phyloP scores from a whole-genome alignment of 2,888 invertebrate genomes.

The Choreutis nemorana region DNA sequence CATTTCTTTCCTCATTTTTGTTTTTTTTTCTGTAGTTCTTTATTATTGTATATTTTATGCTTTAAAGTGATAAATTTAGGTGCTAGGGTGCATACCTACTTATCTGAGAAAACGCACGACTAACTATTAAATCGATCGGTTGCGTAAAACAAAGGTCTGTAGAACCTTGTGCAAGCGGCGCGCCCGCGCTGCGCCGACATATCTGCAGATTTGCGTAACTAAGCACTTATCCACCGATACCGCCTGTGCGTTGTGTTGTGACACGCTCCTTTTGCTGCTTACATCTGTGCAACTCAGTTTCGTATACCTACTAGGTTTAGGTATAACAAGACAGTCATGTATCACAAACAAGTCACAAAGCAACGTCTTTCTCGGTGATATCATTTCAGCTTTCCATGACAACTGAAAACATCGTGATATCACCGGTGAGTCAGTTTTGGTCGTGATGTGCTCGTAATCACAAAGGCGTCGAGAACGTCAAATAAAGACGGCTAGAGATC shows the following conservation, averaged over 20 bases:
- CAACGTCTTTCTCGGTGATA: too few species aligned
- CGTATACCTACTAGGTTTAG: too few species aligned
- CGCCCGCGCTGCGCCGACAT: slow-evolving; percentile 55
- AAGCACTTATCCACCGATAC: slow-evolving; percentile 62
- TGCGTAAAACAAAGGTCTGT: slow-evolving; percentile 68
- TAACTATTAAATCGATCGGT: slow-evolving; percentile 63
- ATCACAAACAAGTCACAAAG: too few species aligned
- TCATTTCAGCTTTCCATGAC: too few species aligned
- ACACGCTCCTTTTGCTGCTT: slow-evolving; percentile 49
- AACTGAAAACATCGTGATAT: slow-evolving; percentile 54
- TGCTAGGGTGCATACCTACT: slow-evolving; percentile 42
- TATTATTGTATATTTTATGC: slow-evolving; percentile 22
- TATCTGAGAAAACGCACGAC: slow-evolving; percentile 61
- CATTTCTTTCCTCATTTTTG: slow-evolving; percentile 25
- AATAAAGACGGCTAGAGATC: slow-evolving; percentile 17
- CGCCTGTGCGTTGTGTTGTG: slow-evolving; percentile 52
- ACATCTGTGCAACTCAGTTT: slow-evolving; percentile 30
- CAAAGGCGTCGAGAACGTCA: slow-evolving; percentile 19
- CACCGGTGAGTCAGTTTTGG: slow-evolving; percentile 50
- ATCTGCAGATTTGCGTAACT: slow-evolving; percentile 66
- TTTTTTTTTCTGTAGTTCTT: slow-evolving; percentile 13
- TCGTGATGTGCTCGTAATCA: slow-evolving; percentile 35
- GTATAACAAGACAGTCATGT: too few species aligned
- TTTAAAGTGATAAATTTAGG: slow-evolving; percentile 25
- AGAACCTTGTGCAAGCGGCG: slow-evolving; percentile 64